Evolutionary conservation across 2,888 invertebrate genomes (phyloP).

Genomic region (Drosophila hawaiiensis): DNA sequence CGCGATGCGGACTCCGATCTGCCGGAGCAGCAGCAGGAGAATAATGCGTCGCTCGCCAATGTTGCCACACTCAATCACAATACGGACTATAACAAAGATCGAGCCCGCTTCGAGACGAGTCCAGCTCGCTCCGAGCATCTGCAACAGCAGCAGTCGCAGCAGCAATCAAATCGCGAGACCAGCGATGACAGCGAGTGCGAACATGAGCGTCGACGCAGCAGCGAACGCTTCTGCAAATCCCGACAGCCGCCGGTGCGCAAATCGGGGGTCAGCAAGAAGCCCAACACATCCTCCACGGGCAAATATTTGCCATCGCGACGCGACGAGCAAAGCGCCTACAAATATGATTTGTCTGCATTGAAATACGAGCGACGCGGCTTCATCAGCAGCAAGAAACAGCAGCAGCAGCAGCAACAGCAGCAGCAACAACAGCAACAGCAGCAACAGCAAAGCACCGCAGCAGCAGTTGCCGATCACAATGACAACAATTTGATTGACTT

Average conservation of each 20-base stretch:
- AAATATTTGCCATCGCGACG: conserved; percentile 79
- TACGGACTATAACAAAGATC: conserved; percentile 72
- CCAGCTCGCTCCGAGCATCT: conserved; percentile 83
- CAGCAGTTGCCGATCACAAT: conserved; percentile 81
- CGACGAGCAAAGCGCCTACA: conserved; percentile 84
- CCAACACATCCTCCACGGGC: conserved; percentile 53
- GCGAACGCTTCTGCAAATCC: conserved; percentile 88
- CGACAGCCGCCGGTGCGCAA: conserved; percentile 87
- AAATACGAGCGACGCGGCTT: conserved; percentile 85
- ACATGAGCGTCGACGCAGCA: conserved; percentile 88
- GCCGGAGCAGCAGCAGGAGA: conserved; percentile 65
- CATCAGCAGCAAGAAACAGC: conserved; percentile 81
- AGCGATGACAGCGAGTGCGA: conserved; percentile 87
- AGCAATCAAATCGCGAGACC: conserved; percentile 81
- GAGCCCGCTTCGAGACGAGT: conserved; percentile 83
- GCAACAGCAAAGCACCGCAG: conserved; percentile 57
- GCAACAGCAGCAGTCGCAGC: not conserved
- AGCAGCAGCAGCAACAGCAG: conserved; percentile 56
- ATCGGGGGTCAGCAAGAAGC: conserved; percentile 83
- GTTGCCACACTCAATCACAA: conserved; percentile 33
- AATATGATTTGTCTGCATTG: conserved; percentile 83
- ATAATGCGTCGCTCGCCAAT: conserved; percentile 81
- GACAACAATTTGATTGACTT: conserved; percentile 85
- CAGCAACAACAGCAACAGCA: conserved; percentile 39
- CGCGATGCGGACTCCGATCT: conserved; percentile 49